Evolutionary conservation across 2,888 invertebrate species (phyloP).

Genomic region (Glomeris marginata): DNA sequence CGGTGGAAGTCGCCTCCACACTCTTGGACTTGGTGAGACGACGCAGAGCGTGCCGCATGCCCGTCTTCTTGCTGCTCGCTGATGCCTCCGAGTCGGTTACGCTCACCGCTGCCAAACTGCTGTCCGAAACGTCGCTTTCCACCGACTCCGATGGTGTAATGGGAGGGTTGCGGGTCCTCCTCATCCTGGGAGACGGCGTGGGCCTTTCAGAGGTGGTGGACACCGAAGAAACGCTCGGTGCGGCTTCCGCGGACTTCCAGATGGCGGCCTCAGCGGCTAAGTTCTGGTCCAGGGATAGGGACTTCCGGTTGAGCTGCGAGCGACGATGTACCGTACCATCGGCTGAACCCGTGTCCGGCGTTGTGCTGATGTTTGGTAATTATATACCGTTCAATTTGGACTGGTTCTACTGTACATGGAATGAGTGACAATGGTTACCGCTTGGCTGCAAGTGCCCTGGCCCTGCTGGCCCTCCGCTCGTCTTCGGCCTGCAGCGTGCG

Average conservation of each 20-base stretch:
- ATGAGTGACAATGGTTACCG: too few relatives aligned
- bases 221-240: conserved; percentile 59
- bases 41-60: conserved; percentile 50
- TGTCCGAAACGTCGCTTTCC: conserved; percentile 8
- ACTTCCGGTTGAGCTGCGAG: conserved; percentile 44
- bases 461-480: too few relatives aligned
- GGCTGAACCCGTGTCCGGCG: too few relatives aligned
- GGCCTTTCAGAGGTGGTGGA: conserved; percentile 16
- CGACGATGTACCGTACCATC: conserved; percentile 19
- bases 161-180: not conserved
- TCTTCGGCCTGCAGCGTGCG: too few relatives aligned
- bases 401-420: not conserved
- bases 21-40: conserved; percentile 71
- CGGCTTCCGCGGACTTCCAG: conserved; percentile 67
- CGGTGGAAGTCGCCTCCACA: conserved; percentile 45
- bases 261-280: conserved; percentile 44
- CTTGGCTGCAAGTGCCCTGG: conserved; percentile 8
- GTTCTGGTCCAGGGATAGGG: conserved; percentile 55
- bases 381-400: too few relatives aligned
- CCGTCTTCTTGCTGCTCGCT: conserved; percentile 27
- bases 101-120: not conserved
- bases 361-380: conserved; percentile 19
- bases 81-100: not conserved
- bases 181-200: conserved; percentile 11
- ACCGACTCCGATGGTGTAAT: conserved; percentile 7